phyloP scores from a whole-genome alignment of 1,140 invertebrate species.

The Drosophila ironensis region DNA sequence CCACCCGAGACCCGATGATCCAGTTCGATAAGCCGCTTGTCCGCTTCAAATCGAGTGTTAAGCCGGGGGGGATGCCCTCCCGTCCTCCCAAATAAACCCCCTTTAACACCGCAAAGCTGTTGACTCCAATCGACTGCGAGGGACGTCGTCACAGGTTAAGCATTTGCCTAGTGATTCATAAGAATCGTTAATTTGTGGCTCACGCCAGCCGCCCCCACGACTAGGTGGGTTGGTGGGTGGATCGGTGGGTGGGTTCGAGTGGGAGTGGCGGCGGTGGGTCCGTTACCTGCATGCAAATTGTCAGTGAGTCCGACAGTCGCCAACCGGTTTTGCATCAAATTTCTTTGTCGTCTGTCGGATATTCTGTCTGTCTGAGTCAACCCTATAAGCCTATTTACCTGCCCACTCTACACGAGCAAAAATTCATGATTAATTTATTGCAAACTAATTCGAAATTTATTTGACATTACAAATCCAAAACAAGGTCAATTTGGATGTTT shows the following conservation, averaged over 20 bases:
- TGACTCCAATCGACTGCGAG: conserved; percentile 4
- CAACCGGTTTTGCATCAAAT: conserved; percentile 51
- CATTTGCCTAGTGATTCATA: conserved; percentile 67
- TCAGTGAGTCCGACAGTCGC: background rate
- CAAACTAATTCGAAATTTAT: no score
- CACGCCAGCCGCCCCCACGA: conserved; percentile 37
- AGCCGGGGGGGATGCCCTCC: no score
- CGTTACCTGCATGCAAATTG: conserved; percentile 65
- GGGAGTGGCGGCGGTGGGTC: conserved; percentile 22
- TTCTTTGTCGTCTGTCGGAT: conserved; percentile 18
- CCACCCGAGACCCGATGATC: conserved; percentile 14
- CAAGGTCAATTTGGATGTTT: no score
- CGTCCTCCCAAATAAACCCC: background rate
- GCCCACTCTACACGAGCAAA: background rate
- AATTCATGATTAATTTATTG: no score
- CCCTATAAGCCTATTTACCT: background rate
- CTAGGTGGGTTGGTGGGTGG: conserved; percentile 27
- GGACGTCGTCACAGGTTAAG: conserved; percentile 56
- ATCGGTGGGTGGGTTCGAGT: conserved; percentile 14
- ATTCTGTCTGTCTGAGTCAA: conserved; percentile 29
- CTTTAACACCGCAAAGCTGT: conserved; percentile 1
- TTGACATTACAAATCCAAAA: no score
- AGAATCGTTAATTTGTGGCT: conserved; percentile 63
- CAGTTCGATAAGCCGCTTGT: conserved; percentile 28
- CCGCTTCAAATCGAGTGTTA: background rate